A percentile compares a stretch with the other conserved stretches of the same genome.
Conservation (phyloP, 2,888 invertebrate genomes). For the Platycnemis pennipes region DNA sequence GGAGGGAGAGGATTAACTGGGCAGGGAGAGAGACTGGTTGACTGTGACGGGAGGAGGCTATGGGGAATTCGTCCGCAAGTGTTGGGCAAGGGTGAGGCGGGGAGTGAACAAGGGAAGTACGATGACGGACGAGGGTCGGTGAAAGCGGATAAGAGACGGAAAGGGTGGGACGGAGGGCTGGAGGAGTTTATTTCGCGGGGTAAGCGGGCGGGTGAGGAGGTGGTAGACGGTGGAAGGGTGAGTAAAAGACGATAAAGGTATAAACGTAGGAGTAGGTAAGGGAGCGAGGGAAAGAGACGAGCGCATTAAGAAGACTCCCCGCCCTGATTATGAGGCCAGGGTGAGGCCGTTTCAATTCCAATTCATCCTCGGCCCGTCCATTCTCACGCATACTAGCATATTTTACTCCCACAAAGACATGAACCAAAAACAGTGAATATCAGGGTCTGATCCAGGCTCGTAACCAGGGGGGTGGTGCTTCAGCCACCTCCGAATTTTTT, state of each 20-base stretch:
- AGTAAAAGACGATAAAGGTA: not conserved
- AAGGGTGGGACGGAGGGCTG: not conserved
- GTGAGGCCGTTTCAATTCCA: no score
- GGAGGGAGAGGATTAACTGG: not conserved
- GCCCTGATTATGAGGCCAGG: no score
- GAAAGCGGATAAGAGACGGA: not conserved
- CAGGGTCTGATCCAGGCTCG: no score
- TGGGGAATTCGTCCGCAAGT: not conserved
- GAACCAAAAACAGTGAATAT: no score
- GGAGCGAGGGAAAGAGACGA: not conserved
- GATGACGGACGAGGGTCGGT: conserved; percentile 10
- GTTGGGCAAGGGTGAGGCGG: not conserved
- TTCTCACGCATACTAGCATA: no score
- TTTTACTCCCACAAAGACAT: no score
- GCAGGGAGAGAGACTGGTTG: not conserved
- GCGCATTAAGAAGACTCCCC: no score
- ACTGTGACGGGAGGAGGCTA: not conserved
- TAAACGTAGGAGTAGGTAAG: not conserved
- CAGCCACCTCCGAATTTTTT: no score
- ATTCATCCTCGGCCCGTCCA: no score
- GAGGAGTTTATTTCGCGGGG: no score
- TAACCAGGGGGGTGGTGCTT: no score
- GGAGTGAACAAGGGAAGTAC: not conserved
- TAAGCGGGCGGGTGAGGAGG: not conserved
- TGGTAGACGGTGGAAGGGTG: not conserved